Conservation (phyloP, 2,113 vertebrate species). For the Puntigrus tetrazona region DNA sequence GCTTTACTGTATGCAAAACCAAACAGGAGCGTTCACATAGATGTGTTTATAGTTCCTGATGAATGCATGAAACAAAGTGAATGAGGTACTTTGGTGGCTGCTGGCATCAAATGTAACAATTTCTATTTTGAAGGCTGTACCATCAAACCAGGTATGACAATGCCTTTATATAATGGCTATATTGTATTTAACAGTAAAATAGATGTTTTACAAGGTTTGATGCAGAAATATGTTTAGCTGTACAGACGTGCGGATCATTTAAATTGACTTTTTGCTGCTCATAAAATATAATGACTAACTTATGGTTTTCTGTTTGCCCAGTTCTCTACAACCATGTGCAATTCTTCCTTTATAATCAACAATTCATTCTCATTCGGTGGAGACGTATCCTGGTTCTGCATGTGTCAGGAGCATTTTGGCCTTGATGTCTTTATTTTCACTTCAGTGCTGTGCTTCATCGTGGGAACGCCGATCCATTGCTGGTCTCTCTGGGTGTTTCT, state of each 20-base stretch:
- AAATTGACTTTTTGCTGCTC: background rate
- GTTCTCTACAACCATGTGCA: constrained; percentile 11
- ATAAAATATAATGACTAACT: background rate
- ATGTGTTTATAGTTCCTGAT: background rate
- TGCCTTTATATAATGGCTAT: background rate
- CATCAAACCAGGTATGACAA: background rate
- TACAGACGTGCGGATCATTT: background rate
- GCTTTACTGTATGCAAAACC: background rate
- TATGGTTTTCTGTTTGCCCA: background rate
- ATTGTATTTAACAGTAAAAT: background rate
- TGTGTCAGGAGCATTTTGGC: background rate
- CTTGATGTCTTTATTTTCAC: background rate
- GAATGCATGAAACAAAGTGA: background rate
- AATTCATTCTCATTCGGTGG: background rate
- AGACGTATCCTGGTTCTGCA: background rate
- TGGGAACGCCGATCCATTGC: constrained; percentile 28
- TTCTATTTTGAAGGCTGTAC: background rate
- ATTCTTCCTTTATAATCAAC: background rate
- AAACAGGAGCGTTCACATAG: background rate
- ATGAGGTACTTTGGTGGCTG: background rate
- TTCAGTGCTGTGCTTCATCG: constrained; percentile 8
- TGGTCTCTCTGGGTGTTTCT: constrained; percentile 38
- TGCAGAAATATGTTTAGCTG: background rate
- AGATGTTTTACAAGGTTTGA: background rate
- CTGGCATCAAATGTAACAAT: background rate